phyloP scores from a whole-genome alignment of 2,797 vertebrate species.

The Pipistrellus kuhlii region DNA sequence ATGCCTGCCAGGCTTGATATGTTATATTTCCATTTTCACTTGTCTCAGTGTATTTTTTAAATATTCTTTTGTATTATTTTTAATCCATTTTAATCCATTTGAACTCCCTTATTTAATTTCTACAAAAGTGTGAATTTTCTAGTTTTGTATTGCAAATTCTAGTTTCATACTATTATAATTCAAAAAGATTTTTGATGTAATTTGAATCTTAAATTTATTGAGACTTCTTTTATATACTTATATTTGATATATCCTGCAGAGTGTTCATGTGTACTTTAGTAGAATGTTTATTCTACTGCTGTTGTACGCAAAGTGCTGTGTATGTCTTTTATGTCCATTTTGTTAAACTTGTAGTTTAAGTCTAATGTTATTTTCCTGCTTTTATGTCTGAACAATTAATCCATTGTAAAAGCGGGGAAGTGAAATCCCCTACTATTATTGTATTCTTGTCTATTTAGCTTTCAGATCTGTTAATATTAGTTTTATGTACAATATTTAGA shows the following conservation, averaged over 20 bases:
- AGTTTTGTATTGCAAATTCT: background rate
- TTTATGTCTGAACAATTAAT: background rate
- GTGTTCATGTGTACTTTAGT: background rate
- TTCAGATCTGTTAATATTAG: background rate
- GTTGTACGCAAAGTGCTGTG: background rate
- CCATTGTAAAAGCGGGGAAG: background rate
- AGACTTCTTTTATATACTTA: background rate
- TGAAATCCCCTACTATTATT: background rate
- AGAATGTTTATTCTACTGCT: background rate
- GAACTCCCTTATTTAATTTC: background rate
- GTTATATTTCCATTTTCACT: background rate
- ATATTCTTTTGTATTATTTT: background rate
- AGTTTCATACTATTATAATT: background rate
- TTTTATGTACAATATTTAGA: background rate
- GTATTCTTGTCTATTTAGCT: background rate
- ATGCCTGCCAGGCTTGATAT: background rate
- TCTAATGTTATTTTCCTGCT: background rate
- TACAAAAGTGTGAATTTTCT: background rate
- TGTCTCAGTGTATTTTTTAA: background rate
- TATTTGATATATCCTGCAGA: background rate
- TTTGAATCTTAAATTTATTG: background rate
- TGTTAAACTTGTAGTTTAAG: background rate
- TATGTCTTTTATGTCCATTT: background rate
- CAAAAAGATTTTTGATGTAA: background rate
- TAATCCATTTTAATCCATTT: background rate